phyloP scores from a whole-genome alignment of 2,113 vertebrate species.

The Peromyscus leucopus region DNA sequence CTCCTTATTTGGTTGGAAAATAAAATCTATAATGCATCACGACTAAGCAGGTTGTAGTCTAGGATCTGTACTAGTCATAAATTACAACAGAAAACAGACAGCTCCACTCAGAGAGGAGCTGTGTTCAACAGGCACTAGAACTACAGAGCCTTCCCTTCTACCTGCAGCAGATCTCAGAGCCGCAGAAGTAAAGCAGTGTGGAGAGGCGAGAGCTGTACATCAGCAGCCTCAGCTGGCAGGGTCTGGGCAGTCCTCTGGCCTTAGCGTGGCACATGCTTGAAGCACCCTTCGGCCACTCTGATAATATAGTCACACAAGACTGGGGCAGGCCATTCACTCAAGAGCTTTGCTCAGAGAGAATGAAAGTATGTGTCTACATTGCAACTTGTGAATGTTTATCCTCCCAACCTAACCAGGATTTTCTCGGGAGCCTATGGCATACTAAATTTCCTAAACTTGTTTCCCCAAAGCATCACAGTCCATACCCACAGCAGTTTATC shows the following conservation, averaged over 20 bases:
- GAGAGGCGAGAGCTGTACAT: neutral
- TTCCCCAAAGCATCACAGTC: neutral
- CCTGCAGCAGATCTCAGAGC: neutral
- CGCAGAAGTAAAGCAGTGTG: neutral
- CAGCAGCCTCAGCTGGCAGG: neutral
- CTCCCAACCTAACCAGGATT: neutral
- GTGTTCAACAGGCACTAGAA: neutral
- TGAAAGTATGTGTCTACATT: neutral
- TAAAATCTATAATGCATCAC: neutral
- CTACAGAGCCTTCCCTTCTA: neutral
- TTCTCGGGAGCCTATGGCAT: neutral
- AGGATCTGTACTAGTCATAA: neutral
- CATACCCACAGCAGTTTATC: neutral
- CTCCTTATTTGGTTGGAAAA: constrained; percentile 26
- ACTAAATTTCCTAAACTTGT: neutral
- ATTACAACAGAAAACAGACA: neutral
- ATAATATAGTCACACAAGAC: neutral
- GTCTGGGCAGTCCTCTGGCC: neutral
- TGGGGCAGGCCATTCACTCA: neutral
- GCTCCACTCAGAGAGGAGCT: neutral
- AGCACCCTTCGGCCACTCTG: neutral
- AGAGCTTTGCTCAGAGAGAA: neutral
- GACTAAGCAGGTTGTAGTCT: neutral
- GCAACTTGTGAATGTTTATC: neutral
- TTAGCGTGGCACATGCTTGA: neutral